Evolutionary conservation across 2,797 vertebrate genomes (phyloP).

Genomic region (Lutjanus campechanus): DNA sequence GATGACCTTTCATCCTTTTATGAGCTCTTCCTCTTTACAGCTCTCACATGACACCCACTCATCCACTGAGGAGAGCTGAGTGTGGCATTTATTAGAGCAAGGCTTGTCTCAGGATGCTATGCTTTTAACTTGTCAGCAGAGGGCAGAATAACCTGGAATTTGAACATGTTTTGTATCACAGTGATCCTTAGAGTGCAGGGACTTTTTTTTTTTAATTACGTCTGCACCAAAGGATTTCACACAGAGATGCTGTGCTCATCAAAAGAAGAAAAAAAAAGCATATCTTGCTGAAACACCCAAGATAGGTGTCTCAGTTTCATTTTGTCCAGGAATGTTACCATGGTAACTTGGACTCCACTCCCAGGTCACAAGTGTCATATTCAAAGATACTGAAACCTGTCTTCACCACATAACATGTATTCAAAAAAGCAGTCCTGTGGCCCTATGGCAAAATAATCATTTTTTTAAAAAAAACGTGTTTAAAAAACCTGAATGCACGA

Average conservation of each 20-base stretch:
- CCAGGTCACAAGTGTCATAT: background rate
- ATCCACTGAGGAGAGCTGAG: background rate
- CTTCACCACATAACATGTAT: background rate
- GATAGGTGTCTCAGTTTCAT: conserved; percentile 29
- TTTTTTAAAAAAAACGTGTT: background rate
- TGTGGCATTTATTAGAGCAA: background rate
- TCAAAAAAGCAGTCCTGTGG: background rate
- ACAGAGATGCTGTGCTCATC: background rate
- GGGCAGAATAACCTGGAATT: conserved; percentile 60
- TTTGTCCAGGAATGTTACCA: conserved; percentile 20
- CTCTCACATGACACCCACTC: conserved; percentile 36
- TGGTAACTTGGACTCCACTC: conserved; percentile 24
- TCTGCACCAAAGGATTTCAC: background rate
- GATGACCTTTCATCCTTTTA: conserved; percentile 32
- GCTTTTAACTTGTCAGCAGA: conserved; percentile 53
- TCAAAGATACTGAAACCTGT: background rate
- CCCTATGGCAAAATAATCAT: background rate
- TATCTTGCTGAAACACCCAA: conserved; percentile 29
- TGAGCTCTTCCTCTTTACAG: conserved; percentile 10
- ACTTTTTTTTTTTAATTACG: background rate
- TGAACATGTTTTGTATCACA: background rate
- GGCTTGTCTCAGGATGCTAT: conserved; percentile 35
- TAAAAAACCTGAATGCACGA: background rate
- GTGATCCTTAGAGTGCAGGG: background rate
- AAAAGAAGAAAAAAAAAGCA: background rate